Conservation (phyloP, 1,140 invertebrate species). For the Zaprionus davidi region DNA sequence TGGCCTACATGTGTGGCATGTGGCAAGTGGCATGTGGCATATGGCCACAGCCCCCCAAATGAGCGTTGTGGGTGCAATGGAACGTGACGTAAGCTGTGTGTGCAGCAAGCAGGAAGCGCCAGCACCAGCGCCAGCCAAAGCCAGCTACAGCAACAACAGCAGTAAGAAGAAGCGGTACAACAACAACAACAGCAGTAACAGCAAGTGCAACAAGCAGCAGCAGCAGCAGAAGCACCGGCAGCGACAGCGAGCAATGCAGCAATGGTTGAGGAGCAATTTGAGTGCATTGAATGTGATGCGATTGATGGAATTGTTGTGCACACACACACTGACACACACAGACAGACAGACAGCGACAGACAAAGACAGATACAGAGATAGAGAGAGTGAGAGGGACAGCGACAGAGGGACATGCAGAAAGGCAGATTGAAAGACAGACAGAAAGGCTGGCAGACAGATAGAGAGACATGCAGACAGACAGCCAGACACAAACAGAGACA, state of each 20-base stretch:
- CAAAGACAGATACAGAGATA: not conserved
- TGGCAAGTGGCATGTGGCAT: constrained; percentile 45
- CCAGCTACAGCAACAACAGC: not conserved
- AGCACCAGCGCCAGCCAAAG: not conserved
- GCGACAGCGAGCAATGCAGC: constrained; percentile 5
- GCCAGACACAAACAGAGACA: not conserved
- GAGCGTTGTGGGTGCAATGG: constrained; percentile 39
- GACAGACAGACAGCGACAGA: not conserved
- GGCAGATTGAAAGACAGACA: constrained; percentile 22
- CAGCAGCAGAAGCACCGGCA: constrained; percentile 3
- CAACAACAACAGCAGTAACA: not conserved
- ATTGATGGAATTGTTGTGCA: constrained; percentile 60
- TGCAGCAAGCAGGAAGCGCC: constrained; percentile 23
- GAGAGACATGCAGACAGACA: not conserved
- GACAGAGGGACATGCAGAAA: not conserved
- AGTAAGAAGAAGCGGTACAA: not conserved
- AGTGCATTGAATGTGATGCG: constrained; percentile 62
- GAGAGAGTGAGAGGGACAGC: not conserved
- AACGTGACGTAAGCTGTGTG: constrained; percentile 43
- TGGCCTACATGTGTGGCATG: constrained; percentile 24
- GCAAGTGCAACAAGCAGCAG: not conserved
- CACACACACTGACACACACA: constrained; percentile 25
- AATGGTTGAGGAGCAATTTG: constrained; percentile 48
- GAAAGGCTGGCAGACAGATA: not conserved
- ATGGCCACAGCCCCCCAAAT: constrained; percentile 23